Percentiles rank a stretch among this genome's conserved stretches.
phyloP scores from a whole-genome alignment of 2,113 vertebrate genomes.

The Empidonax traillii region DNA sequence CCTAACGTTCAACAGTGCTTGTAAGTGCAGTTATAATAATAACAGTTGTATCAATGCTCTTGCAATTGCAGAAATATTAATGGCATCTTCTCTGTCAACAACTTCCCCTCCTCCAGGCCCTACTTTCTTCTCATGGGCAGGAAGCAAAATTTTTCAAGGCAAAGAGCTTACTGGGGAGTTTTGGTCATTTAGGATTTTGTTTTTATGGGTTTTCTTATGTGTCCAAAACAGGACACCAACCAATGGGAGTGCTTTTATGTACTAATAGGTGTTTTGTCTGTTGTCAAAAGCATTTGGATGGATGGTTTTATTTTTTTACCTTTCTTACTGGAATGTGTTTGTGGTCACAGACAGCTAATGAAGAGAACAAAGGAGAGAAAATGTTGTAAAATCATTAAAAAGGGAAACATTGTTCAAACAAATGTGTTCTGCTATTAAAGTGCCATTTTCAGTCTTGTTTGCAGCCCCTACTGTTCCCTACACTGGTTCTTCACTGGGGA shows the following conservation, averaged over 20 bases:
- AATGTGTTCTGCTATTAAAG: conserved; percentile 55
- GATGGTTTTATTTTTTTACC: background rate
- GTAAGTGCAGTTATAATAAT: conserved; percentile 52
- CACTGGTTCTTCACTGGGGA: conserved; percentile 54
- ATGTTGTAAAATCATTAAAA: conserved; percentile 64
- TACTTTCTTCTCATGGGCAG: background rate
- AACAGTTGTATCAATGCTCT: background rate
- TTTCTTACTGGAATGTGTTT: conserved; percentile 58
- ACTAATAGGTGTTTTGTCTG: background rate
- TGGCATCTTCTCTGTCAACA: conserved; percentile 39
- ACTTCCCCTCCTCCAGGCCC: conserved; percentile 22
- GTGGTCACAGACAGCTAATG: conserved; percentile 43
- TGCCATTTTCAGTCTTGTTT: conserved; percentile 57
- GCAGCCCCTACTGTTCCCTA: conserved; percentile 65
- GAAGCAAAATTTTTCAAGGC: conserved; percentile 18
- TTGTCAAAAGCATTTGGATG: conserved; percentile 2
- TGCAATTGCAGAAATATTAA: conserved; percentile 51
- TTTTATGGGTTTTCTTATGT: conserved; percentile 21
- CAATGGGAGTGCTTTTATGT: background rate
- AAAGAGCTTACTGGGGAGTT: background rate
- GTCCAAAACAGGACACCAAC: background rate
- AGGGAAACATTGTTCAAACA: conserved; percentile 39
- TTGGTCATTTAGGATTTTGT: background rate
- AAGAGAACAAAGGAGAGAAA: conserved; percentile 40
- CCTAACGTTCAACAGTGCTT: conserved; percentile 38